phyloP scores from a whole-genome alignment of 2,113 vertebrate genomes.

The Prunella fulvescens region DNA sequence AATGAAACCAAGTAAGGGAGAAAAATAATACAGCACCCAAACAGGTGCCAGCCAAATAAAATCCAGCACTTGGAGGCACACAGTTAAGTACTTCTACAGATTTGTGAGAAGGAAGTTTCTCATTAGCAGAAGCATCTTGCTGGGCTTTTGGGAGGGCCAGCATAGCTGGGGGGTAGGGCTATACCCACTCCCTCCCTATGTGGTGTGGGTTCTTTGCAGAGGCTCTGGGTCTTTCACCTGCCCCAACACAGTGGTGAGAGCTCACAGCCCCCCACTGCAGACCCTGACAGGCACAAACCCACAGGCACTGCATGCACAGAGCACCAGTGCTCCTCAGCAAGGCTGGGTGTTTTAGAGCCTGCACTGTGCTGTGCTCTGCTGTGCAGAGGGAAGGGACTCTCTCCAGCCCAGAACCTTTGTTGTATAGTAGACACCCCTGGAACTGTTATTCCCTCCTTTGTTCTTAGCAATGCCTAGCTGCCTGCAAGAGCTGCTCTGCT shows the following conservation, averaged over 20 bases:
- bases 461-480: neutral
- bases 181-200: rapidly evolving
- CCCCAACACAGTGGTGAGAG: neutral
- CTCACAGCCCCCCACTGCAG: neutral
- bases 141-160: neutral
- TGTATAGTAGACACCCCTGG: rapidly evolving
- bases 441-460: neutral
- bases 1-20: neutral
- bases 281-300: neutral
- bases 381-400: neutral
- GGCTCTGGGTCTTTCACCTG: neutral
- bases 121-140: rapidly evolving
- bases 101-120: neutral
- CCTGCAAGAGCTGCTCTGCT: neutral
- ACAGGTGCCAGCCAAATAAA: neutral
- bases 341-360: neutral
- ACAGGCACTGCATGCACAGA: rapidly evolving
- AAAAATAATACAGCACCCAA: neutral
- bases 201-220: neutral
- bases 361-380: no score
- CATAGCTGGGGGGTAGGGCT: neutral
- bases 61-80: neutral
- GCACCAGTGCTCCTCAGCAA: neutral
- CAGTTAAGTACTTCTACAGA: neutral
- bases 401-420: neutral